Base-by-base conservation (phyloP, 1,140 invertebrate species). In the Achatina immaculata region DNA sequence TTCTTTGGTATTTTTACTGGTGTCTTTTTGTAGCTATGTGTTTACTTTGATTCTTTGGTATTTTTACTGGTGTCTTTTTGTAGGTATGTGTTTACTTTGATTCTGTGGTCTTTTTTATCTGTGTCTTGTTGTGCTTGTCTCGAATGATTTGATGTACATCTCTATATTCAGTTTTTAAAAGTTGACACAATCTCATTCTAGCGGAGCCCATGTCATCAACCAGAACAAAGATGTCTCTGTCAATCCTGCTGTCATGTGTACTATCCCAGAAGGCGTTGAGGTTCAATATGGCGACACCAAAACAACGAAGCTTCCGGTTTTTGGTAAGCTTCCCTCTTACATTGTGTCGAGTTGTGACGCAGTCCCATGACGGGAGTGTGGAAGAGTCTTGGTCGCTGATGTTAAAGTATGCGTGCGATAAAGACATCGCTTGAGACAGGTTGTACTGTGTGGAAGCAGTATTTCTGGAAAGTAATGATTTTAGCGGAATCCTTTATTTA, bases 201-300 rank as follows among this genome's bases (percentile, higher is more conserved):
- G 87, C 42, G 87, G 86, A 14, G 86, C 83, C 66, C 75, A 84
- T 2, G 55, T 80, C 36, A 80, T 71, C 36, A 40, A 69, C 11
- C 38, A 66, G 43, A 55, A n/a, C 66, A 72, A 38, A 51, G 65
- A 24, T 40, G 71, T 34, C 66, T 77, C 19, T 36, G 55, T 58
- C 40, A 81, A 58, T 28, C 82, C 82, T 21, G 68, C 84, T n/a
- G 42, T 77, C 31, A 85, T 88, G 51, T 88, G 88, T 6, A 83
- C 65, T 42, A 90, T 91, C 21, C 89, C 90, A 38, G 90, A 91
- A 81, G 89, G 89, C 14, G 85, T 89, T 16, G 89, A 90, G 79
- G 87, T 91, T 28, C 86, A 83, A 24, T 84, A 85, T 66, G 90
- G 90, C 34, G 89, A 91, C 73, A 86, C 89, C 0, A 82, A 42